A percentile compares a stretch with the other conserved stretches of the same genome.
These are phyloP conservation scores for Luehdorfia chinensis DNA, from an alignment of 1,140 invertebrate genomes.

Conservation along the genomic window DNA sequence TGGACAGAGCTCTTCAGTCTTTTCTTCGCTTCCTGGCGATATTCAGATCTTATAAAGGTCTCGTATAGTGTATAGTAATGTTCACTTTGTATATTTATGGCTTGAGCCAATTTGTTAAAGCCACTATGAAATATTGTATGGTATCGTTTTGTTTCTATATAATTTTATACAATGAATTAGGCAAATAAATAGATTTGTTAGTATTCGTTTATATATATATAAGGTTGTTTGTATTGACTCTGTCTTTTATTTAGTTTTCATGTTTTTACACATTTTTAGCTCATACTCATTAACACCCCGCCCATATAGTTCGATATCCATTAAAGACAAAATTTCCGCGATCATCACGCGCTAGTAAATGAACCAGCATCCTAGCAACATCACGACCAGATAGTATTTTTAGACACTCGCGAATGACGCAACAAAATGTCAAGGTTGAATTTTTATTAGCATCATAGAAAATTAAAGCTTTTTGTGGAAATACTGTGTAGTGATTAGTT, in stretches of 20 bases:
- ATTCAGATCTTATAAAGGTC: slow-evolving; percentile 1
- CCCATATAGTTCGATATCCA: slow-evolving; percentile 7
- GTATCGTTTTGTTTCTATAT: neutral
- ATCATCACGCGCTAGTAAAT: slow-evolving; percentile 9
- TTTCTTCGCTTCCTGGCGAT: slow-evolving; percentile 5
- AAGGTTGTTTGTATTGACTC: too few species aligned
- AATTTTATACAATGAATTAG: neutral
- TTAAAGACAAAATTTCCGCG: slow-evolving; percentile 1
- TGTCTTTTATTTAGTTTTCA: too few species aligned
- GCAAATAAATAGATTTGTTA: too few species aligned
- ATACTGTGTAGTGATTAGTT: neutral
- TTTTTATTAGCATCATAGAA: slow-evolving; percentile 1
- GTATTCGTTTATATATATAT: too few species aligned
- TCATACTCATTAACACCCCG: neutral
- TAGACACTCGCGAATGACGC: neutral
- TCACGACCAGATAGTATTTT: slow-evolving; percentile 6
- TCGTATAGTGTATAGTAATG: neutral
- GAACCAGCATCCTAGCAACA: slow-evolving; percentile 14
- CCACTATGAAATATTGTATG: neutral
- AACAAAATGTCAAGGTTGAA: slow-evolving; percentile 9
- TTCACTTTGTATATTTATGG: neutral
- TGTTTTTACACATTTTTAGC: neutral
- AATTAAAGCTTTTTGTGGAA: neutral
- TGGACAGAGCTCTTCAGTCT: slow-evolving; percentile 2
- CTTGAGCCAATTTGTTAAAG: neutral